phyloP scores from a whole-genome alignment of 2,888 invertebrate species.

The Ceramica pisi region DNA sequence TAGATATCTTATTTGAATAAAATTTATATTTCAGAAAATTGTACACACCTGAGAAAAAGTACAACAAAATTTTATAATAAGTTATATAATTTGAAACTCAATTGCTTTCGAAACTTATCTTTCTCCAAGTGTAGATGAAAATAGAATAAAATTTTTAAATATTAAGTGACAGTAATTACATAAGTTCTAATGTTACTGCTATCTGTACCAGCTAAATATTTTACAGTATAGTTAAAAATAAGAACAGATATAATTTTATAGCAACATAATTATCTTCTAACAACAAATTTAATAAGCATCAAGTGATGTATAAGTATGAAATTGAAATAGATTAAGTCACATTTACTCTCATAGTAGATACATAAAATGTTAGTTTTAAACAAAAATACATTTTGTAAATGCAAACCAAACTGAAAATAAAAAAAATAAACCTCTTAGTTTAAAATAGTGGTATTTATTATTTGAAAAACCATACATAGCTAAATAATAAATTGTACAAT shows the following conservation, averaged over 20 bases:
- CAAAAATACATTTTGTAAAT: slow-evolving; percentile 80
- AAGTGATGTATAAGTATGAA: slow-evolving; percentile 71
- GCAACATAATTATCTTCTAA: slow-evolving; percentile 73
- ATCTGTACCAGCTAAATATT: slow-evolving; percentile 77
- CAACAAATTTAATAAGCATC: slow-evolving; percentile 74
- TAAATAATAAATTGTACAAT: slow-evolving; percentile 90
- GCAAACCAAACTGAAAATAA: slow-evolving; percentile 81
- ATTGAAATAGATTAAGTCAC: slow-evolving; percentile 69
- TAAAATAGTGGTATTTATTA: slow-evolving; percentile 88
- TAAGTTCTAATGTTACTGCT: slow-evolving; percentile 81
- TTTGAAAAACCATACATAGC: slow-evolving; percentile 88
- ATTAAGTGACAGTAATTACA: slow-evolving; percentile 80
- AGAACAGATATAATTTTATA: slow-evolving; percentile 72
- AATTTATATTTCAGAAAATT: slow-evolving; percentile 90
- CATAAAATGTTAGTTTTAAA: slow-evolving; percentile 71
- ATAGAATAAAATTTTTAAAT: slow-evolving; percentile 82
- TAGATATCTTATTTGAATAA: slow-evolving; percentile 83
- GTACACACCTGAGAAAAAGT: slow-evolving; percentile 89
- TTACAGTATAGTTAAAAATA: slow-evolving; percentile 73
- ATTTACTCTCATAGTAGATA: slow-evolving; percentile 72
- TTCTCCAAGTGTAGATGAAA: slow-evolving; percentile 84
- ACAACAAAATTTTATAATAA: slow-evolving; percentile 85
- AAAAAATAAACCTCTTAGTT: slow-evolving; percentile 87
- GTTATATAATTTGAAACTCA: slow-evolving; percentile 82
- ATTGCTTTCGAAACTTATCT: slow-evolving; percentile 79